A percentile compares a stretch with the other conserved stretches of the same genome.
These are phyloP conservation scores for Acronicta leporina DNA, from an alignment of 2,888 invertebrate genomes.

Conservation along the genomic window DNA sequence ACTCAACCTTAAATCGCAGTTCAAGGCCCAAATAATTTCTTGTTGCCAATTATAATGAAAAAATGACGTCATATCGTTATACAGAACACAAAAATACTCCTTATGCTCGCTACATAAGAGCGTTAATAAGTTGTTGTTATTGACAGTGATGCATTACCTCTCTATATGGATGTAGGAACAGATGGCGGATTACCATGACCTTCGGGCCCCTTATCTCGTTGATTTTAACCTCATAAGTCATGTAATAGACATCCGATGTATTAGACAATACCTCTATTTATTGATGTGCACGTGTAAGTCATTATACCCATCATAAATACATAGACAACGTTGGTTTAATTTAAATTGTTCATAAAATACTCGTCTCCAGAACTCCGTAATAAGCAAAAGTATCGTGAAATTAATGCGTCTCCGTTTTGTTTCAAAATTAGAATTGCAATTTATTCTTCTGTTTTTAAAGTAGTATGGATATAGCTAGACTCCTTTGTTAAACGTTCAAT, in stretches of 20 bases:
- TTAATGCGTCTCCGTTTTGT: constrained; percentile 12
- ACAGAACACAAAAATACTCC: constrained; percentile 34
- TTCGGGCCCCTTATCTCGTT: constrained; percentile 62
- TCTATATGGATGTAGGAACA: constrained; percentile 67
- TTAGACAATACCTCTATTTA: constrained; percentile 43
- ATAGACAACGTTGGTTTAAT: constrained; percentile 9
- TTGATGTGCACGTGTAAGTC: constrained; percentile 37
- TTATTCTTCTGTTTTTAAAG: not conserved
- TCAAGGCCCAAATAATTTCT: constrained; percentile 52
- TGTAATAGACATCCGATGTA: constrained; percentile 44
- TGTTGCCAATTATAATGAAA: constrained; percentile 44
- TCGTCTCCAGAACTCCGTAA: constrained; percentile 1
- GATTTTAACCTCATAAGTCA: constrained; percentile 57
- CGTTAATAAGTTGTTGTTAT: constrained; percentile 38
- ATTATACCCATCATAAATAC: constrained; percentile 9
- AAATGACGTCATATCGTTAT: constrained; percentile 44
- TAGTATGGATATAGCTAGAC: not conserved
- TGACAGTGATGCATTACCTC: constrained; percentile 52
- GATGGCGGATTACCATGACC: constrained; percentile 80
- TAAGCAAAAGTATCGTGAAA: constrained; percentile 13
- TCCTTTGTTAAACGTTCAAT: constrained; percentile 1
- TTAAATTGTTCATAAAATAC: constrained; percentile 18
- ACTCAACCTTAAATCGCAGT: constrained; percentile 49
- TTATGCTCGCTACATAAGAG: constrained; percentile 42
- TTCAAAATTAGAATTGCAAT: constrained; percentile 5